Percentiles rank a stretch among this genome's conserved stretches.
These are phyloP conservation scores for Pseudoatta argentina DNA, from an alignment of 1,140 invertebrate species.

Conservation along the genomic window DNA sequence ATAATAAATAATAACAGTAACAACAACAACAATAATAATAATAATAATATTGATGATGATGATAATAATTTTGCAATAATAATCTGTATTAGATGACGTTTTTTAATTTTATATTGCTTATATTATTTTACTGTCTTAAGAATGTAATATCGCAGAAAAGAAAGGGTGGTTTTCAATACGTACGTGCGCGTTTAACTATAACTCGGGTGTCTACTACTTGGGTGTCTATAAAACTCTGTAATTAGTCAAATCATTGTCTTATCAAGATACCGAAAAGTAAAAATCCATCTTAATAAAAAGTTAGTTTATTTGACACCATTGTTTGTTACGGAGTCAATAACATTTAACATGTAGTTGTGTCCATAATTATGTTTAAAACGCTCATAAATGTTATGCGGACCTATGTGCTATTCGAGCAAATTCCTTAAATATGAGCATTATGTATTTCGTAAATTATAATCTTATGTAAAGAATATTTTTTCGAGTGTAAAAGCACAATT, in stretches of 20 bases:
- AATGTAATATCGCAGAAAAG: neutral
- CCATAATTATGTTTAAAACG: neutral
- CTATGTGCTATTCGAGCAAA: neutral
- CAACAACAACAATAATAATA: no score
- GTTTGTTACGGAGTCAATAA: conserved; percentile 64
- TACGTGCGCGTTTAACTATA: no score
- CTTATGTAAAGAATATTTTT: conserved; percentile 8
- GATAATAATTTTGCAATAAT: conserved; percentile 1
- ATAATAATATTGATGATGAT: no score
- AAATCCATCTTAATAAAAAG: conserved; percentile 60
- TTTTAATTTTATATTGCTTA: conserved; percentile 13
- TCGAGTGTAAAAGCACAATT: neutral
- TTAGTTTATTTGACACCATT: conserved; percentile 75
- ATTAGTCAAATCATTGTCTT: neutral
- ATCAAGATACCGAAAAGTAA: conserved; percentile 14
- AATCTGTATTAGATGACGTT: neutral
- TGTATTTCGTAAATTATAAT: neutral
- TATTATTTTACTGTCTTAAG: conserved; percentile 7
- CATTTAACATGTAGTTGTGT: conserved; percentile 39
- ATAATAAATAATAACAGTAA: neutral
- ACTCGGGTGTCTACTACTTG: neutral
- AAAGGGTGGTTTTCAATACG: neutral
- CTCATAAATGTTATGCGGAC: neutral
- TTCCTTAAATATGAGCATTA: conserved; percentile 4
- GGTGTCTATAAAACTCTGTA: conserved; percentile 34